Evolutionary conservation across 2,888 invertebrate genomes (phyloP), one percentile per base, ranked within the genome.

Genomic region (Metopia argyrocephala): DNA sequence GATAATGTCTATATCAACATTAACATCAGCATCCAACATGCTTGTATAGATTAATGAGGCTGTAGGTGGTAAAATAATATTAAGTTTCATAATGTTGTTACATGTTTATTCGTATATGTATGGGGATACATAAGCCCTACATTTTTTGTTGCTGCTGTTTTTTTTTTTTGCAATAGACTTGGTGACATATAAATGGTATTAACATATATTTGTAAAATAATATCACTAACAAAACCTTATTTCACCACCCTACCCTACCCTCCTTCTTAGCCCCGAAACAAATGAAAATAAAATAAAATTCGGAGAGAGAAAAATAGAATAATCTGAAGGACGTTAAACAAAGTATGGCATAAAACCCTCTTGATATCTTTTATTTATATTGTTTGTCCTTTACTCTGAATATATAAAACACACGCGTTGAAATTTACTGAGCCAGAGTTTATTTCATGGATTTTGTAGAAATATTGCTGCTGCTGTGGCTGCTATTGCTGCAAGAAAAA

Each of bases 161-260:
- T 15, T 15, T 38, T 38, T 38, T 38, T 38, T 31, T 38, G 9
- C 15, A 38, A 38, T 12, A 46, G 57, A 28, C 52, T 52, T 46
- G 61, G 31, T 80, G 76, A 57, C 79, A 73, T 68, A 69, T 52
- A 80, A 76, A 73, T 54, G 64, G 52, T 52, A 69, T 76, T 73
- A 80, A 76, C 52, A 59, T 73, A 73, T 57, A 62, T 73, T 64
- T 80, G 61, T 57, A 46, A 52, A 68, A 68, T 28, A 62, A 70
- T 59, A 59, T 64, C 21, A n/a, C n/a, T n/a, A n/a, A n/a, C n/a
- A n/a, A n/a, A n/a, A n/a, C n/a, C n/a, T n/a, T n/a, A n/a, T n/a
- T n/a, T n/a, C n/a, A n/a, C n/a, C 15, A 18, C 28, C 12, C 27
- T 38, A 1, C 12, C 18, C 18, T 3, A 45, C 9, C 20, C 9